Conservation (phyloP, 2,888 invertebrate genomes). For the Cryptocheilus praepositus region DNA sequence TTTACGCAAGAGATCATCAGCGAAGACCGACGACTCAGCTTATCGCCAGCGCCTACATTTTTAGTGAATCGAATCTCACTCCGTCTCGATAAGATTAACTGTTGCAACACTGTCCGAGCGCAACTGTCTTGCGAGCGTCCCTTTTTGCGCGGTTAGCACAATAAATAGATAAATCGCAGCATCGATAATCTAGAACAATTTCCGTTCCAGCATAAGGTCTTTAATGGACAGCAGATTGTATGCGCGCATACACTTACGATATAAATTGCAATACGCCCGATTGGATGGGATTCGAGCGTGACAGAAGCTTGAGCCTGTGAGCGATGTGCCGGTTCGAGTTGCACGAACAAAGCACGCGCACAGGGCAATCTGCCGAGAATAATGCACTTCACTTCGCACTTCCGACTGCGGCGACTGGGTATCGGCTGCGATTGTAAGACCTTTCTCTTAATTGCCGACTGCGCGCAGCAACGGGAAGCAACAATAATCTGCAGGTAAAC, state of each 20-base stretch:
- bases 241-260: conserved; percentile 29
- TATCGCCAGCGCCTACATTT: no score
- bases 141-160: background rate
- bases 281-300: conserved; percentile 41
- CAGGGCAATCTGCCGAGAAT: conserved; percentile 2
- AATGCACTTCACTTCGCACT: conserved; percentile 3
- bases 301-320: conserved; percentile 29
- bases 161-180: conserved; percentile 5
- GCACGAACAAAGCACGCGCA: conserved; percentile 25
- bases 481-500: no score
- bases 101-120: no score
- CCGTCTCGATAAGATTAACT: no score
- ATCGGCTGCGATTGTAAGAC: no score
- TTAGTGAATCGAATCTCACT: no score
- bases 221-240: conserved; percentile 30
- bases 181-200: conserved; percentile 27
- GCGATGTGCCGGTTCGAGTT: conserved; percentile 36
- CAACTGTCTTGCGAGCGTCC: no score
- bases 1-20: no score
- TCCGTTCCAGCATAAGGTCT: conserved; percentile 35
- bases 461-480: no score
- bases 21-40: no score
- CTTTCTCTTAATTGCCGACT: no score
- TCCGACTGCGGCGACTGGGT: conserved; percentile 1
- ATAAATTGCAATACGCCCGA: conserved; percentile 23